phyloP scores from a whole-genome alignment of 2,113 vertebrate genomes.

The Brevimyrus niger region DNA sequence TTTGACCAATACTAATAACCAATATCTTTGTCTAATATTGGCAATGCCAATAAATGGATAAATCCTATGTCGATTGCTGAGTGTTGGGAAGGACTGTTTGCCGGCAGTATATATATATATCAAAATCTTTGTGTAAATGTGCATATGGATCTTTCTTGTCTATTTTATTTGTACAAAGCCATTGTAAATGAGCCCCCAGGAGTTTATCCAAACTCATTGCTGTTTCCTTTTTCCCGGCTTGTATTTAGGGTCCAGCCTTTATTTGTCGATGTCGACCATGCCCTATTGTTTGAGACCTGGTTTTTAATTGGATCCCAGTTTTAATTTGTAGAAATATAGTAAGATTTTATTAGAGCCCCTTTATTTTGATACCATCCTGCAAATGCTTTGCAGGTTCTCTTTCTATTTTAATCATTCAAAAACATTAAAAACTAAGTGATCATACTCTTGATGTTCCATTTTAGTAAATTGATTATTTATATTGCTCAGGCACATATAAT shows the following conservation, averaged over 20 bases:
- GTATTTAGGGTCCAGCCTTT: not conserved
- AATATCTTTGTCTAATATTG: not conserved
- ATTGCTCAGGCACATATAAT: not conserved
- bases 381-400: not conserved
- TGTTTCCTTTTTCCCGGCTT: not conserved
- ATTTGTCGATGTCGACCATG: not conserved
- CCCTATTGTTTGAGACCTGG: not conserved
- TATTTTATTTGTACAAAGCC: not conserved
- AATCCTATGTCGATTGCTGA: too few species aligned
- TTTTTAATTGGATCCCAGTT: not conserved
- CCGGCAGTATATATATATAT: too few species aligned
- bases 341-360: not conserved
- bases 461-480: not conserved
- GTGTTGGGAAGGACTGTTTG: too few species aligned
- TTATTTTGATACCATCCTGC: not conserved
- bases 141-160: not conserved
- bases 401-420: not conserved
- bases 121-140: not conserved
- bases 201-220: not conserved
- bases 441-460: not conserved
- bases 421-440: not conserved
- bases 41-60: not conserved
- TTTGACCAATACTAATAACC: not conserved
- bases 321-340: not conserved
- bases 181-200: not conserved